Percentiles rank a stretch among this genome's conserved stretches.
Evolutionary conservation across 1,140 invertebrate species (phyloP).

Genomic region (Onthophagus taurus): DNA sequence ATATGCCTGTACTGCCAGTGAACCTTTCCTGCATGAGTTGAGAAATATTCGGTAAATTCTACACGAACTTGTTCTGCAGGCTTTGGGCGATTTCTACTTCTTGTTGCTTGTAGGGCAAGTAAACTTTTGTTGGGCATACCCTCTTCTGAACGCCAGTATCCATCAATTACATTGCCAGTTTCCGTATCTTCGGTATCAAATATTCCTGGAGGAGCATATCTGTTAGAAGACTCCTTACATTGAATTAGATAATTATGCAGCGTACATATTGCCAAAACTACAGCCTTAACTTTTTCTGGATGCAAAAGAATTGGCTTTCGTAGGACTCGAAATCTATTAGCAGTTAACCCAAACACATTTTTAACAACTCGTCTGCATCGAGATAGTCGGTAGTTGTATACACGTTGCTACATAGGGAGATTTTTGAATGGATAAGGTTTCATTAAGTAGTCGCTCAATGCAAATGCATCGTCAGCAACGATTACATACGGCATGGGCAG

Average conservation of each 20-base stretch:
- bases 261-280: slow-evolving; percentile 4
- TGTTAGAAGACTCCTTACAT: neutral
- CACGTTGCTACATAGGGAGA: neutral
- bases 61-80: slow-evolving; percentile 4
- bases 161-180: neutral
- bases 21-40: neutral
- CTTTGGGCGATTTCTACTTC: slow-evolving; percentile 2
- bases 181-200: slow-evolving; percentile 6
- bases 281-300: slow-evolving; percentile 5
- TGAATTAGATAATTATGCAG: slow-evolving; percentile 9
- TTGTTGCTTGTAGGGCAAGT: neutral
- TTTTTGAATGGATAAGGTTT: neutral
- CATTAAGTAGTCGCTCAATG: neutral
- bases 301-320: slow-evolving; percentile 9
- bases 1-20: slow-evolving; percentile 7
- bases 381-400: neutral
- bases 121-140: neutral
- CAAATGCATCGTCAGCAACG: neutral
- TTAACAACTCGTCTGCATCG: slow-evolving; percentile 26
- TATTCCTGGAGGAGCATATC: slow-evolving; percentile 6
- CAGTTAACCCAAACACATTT: slow-evolving; percentile 37
- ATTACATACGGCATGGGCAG: neutral
- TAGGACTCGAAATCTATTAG: slow-evolving; percentile 9
- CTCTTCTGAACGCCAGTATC: slow-evolving; percentile 2
- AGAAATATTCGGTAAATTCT: slow-evolving; percentile 10